Evolutionary conservation across 2,113 vertebrate species (phyloP), one percentile per base, ranked within the genome.

Genomic region (Pseudonaja textilis): DNA sequence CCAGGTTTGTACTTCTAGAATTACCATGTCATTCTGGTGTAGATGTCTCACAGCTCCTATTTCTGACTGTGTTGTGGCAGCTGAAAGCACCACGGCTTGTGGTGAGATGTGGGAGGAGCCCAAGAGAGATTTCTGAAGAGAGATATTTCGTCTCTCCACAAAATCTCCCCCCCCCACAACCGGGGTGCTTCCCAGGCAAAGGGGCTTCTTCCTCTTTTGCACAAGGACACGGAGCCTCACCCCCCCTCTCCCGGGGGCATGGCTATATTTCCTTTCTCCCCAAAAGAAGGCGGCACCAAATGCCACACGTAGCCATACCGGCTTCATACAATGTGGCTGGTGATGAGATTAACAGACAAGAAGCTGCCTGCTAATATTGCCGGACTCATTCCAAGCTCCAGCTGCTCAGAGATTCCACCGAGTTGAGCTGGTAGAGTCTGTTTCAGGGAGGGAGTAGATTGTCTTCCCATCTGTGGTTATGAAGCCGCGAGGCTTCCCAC

Each of bases 341-440:
- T 88, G 0, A 88, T 42, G 0, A 87, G 57, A 92, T 85, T 5
- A 54, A 8, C 0, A 0, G 12, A 45, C 54, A 29, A 50, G 42
- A 94, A 87, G 56, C 5, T 52, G 59, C 55, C 10, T 22, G n/a
- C 56, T 25, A 34, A 26, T 34, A n/a, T 88, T 61, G 87, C 69
- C 0, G 0, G 81, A 29, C 22, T 42, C 47, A 34, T 61, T 55
- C 92, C 87, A 86, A 52, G 52, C 39, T 92, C 88, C 92, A 81
- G 88, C 59, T 69, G 11, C 0, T 0, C 0, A 0, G 0, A 0
- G 52, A 34, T 22, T 0, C 0, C 91, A 23, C 29, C 1, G 26
- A 55, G 16, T 16, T 81, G 88, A 54, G 85, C 47, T 54, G 81
- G 52, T 11, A 85, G 56, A 81, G 5, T 20, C 87, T 89, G 81